phyloP scores from a whole-genome alignment of 2,888 invertebrate species.

The Thelaira solivaga region DNA sequence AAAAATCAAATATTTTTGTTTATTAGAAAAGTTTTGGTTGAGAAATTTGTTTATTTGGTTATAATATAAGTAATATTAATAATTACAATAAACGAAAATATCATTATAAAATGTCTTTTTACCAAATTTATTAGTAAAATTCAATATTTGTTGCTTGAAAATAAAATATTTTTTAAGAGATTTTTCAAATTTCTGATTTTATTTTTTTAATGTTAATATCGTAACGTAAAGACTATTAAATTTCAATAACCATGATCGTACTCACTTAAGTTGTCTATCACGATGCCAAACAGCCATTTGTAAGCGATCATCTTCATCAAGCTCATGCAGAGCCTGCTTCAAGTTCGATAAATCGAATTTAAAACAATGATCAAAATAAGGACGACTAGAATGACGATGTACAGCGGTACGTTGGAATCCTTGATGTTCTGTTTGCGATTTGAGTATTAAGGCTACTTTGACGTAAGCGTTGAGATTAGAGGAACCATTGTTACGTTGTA shows the following conservation, averaged over 20 bases:
- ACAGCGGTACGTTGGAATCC: conserved; percentile 88
- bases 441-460: conserved; percentile 79
- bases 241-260: conserved; percentile 68
- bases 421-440: conserved; percentile 69
- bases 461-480: conserved; percentile 87
- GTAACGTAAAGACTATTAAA: neutral
- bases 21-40: too few relatives aligned
- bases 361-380: conserved; percentile 88
- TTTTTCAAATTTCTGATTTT: too few relatives aligned
- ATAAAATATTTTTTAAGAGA: too few relatives aligned
- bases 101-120: too few relatives aligned
- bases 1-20: too few relatives aligned
- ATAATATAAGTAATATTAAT: too few relatives aligned
- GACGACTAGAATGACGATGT: conserved; percentile 86
- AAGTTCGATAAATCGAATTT: conserved; percentile 79
- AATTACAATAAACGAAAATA: too few relatives aligned
- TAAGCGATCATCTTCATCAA: conserved; percentile 77
- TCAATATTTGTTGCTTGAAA: too few relatives aligned
- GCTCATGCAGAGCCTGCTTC: neutral
- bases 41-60: too few relatives aligned
- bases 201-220: too few relatives aligned
- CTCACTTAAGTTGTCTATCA: conserved; percentile 88
- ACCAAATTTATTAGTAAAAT: too few relatives aligned
- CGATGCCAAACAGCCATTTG: conserved; percentile 92
- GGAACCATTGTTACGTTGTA: conserved; percentile 81